Base-by-base conservation (phyloP, 37 sponge, comb jelly and placozoan species). In the Petrosia ficiformis region DNA sequence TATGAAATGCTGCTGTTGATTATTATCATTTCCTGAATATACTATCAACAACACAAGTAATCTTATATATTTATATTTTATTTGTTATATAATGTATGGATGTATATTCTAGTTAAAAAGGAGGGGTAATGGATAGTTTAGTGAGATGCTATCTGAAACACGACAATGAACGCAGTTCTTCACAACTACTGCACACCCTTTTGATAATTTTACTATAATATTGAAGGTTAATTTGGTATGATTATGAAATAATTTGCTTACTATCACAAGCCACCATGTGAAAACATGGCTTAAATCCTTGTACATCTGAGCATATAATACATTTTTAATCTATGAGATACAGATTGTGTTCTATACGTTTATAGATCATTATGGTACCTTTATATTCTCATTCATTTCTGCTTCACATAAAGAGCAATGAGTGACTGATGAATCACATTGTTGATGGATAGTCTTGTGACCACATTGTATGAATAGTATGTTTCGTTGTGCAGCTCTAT, bases 401-500 rank as follows among this genome's bases (percentile, higher is more conserved):
- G 71, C 77, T 59, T 85, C 78, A 73, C 99, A 98, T 31, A 91
- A 59, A 39, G 82, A 79, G 73, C 99, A 98, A 35, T 75, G 75
- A 59, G 86, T 93, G 57, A 90, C 73, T 26, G 81, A 73, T 61
- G 70, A 38, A 8, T 88, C 77, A 79, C 99, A 98, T 25, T 63
- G 63, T 36, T 56, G 60, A 70, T 96, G 95, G 54, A 74, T 52
- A 24, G 84, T 74, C 59, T 88, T 73, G 72, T 98, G 99, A 41
- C 91, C 93, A 76, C 99, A 98, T n/a, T 96, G 99, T 19, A 67
- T 54, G 58, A 97, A 89, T 34, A 89, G 64, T 4, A 78, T 69
- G 73, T 95, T 83, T 11, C 91, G 75, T 57, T 75, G 71, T 2
- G 67, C 59, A 54, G 69, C 84, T 40, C 73, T 44, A 63, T 95